Evolutionary conservation across 1,140 invertebrate species (phyloP), one percentile per base, ranked within the genome.

Genomic region (Macrocentrus cingulum): DNA sequence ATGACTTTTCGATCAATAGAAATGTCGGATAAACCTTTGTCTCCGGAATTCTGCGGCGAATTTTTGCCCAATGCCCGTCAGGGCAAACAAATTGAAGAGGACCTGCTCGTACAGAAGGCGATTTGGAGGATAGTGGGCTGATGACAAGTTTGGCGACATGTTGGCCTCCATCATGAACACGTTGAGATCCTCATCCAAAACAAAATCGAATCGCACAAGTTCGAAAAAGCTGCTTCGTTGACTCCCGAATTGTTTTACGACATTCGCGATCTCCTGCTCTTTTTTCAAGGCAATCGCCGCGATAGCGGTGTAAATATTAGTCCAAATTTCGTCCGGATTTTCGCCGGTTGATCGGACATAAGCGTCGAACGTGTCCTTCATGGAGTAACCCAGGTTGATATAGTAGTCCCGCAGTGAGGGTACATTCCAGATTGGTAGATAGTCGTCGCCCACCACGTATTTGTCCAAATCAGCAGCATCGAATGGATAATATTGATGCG

Each of bases 91-190:
- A 74, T 91, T 96, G 69, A 88, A 95, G 2, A 98, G 65, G 2
- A 98, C 90, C 81, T 98, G 94, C 68, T 98, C 91, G 64, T 98
- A 98, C 0, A 99, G 73, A 7, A 94, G 71, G 57, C 87, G 85
- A 74, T 98, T 98, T 0, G 87, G 88, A 37, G 88, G 86, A 75
- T 91, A 98, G 80, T 99, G 95, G 0, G 88, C 88, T 0, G 95
- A 97, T 0, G 93, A 96, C 18, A 98, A 81, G 81, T 99, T 98
- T 0, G 96, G 97, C 22, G 94, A 97, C 96, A 98, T 98, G 73
- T 99, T 99, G 0, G 93, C 95, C 78, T 98, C 96, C 86, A 98
- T 90, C 1, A 97, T 79, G 67, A 87, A 92, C 1, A 97, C 89
- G 44, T 92, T 91, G 0, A 97, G 69, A 45, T 96, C 79, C 64